Percentiles rank a stretch among this genome's conserved stretches.
Evolutionary conservation across 1,140 invertebrate species (phyloP).

Genomic region (Plutomurus gul): DNA sequence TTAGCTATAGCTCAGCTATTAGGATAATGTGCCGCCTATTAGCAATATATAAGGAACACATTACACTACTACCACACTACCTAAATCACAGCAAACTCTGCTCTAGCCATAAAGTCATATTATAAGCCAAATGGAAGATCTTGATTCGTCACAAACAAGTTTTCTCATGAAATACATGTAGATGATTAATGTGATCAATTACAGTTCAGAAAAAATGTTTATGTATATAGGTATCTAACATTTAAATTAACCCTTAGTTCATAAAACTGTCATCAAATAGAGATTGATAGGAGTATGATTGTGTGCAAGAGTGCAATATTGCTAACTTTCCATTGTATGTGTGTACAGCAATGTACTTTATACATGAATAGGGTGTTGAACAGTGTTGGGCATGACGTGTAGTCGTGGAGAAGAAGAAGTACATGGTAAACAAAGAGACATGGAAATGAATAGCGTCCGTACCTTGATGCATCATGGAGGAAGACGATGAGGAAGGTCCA

Average conservation of each 20-base stretch:
- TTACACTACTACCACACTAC: no score
- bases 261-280: constrained; percentile 24
- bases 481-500: constrained; percentile 31
- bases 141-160: constrained; percentile 15
- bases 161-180: not conserved
- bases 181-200: constrained; percentile 25
- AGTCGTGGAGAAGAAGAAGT: not conserved
- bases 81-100: no score
- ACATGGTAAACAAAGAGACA: not conserved
- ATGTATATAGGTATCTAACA: not conserved
- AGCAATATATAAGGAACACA: no score
- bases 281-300: no score
- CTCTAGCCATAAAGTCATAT: no score
- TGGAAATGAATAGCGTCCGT: not conserved
- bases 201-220: not conserved
- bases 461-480: constrained; percentile 45
- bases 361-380: no score
- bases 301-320: no score
- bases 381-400: no score
- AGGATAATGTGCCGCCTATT: no score
- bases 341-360: not conserved
- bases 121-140: not conserved
- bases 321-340: not conserved
- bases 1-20: no score
- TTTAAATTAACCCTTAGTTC: not conserved